Evolutionary conservation across 2,888 invertebrate species (phyloP).

Genomic region (Ophion slaviceki): DNA sequence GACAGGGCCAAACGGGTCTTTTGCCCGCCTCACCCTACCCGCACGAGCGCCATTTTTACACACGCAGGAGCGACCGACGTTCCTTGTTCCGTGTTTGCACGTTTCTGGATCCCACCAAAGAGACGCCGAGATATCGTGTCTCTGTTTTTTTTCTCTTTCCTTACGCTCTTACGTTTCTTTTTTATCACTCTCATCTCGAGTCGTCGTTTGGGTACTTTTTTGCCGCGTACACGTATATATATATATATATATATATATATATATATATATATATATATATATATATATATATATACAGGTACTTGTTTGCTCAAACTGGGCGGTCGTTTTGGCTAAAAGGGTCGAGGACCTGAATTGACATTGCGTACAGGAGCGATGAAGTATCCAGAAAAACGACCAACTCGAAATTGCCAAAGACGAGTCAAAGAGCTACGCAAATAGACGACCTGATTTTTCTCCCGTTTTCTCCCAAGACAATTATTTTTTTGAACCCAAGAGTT

Average conservation of each 20-base stretch:
- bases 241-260: background rate
- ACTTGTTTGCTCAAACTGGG: constrained; percentile 34
- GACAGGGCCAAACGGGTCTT: constrained; percentile 63
- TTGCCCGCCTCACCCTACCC: constrained; percentile 18
- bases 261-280: background rate
- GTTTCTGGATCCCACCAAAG: constrained; percentile 60
- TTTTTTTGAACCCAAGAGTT: too few species aligned
- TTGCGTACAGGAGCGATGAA: constrained; percentile 25
- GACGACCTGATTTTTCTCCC: too few species aligned
- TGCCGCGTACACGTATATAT: constrained; percentile 18
- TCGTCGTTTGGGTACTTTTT: constrained; percentile 49
- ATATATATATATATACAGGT: background rate
- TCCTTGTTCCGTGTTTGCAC: constrained; percentile 62
- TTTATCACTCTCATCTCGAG: constrained; percentile 52
- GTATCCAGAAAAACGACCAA: background rate
- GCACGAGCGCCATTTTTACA: constrained; percentile 50
- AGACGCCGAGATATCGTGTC: constrained; percentile 43
- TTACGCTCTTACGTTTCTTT: constrained; percentile 32
- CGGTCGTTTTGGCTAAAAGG: constrained; percentile 52
- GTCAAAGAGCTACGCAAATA: too few species aligned
- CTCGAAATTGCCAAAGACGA: too few species aligned
- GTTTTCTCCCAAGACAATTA: too few species aligned
- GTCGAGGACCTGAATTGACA: constrained; percentile 52
- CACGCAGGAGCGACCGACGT: constrained; percentile 45
- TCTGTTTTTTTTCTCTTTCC: constrained; percentile 36